Evolutionary conservation across 1,140 invertebrate genomes (phyloP).

Genomic region (Tetramorium parvispinum): DNA sequence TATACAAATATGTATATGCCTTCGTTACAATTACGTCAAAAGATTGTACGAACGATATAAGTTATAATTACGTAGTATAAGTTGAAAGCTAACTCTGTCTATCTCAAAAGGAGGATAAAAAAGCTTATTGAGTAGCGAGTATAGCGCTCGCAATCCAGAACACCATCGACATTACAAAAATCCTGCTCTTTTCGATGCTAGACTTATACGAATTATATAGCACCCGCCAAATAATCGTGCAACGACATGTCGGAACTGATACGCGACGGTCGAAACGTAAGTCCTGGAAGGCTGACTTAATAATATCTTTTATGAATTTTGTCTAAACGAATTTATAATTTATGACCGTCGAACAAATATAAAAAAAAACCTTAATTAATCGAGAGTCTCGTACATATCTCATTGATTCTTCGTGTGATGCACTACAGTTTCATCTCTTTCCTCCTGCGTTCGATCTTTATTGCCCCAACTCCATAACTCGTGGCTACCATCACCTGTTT

Average conservation of each 20-base stretch:
- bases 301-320: too few species aligned
- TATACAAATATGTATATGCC: conserved; percentile 6
- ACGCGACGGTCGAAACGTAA: too few species aligned
- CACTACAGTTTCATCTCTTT: conserved; percentile 89
- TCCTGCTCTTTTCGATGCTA: too few species aligned
- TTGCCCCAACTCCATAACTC: conserved; percentile 94
- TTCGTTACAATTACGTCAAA: not conserved
- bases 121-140: not conserved
- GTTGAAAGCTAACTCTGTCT: conserved; percentile 8
- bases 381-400: not conserved
- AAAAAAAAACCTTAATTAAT: not conserved
- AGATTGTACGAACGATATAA: not conserved
- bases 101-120: not conserved
- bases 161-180: too few species aligned
- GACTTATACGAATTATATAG: too few species aligned
- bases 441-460: conserved; percentile 90
- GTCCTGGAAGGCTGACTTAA: too few species aligned
- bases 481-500: conserved; percentile 93
- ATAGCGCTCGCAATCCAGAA: too few species aligned
- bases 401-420: conserved; percentile 57
- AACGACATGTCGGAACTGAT: too few species aligned
- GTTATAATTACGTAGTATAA: not conserved
- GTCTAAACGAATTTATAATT: too few species aligned
- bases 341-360: conserved; percentile 29
- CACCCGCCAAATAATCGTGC: too few species aligned